Evolutionary conservation across 1,140 invertebrate genomes (phyloP).

Genomic region (Pinna nobilis): DNA sequence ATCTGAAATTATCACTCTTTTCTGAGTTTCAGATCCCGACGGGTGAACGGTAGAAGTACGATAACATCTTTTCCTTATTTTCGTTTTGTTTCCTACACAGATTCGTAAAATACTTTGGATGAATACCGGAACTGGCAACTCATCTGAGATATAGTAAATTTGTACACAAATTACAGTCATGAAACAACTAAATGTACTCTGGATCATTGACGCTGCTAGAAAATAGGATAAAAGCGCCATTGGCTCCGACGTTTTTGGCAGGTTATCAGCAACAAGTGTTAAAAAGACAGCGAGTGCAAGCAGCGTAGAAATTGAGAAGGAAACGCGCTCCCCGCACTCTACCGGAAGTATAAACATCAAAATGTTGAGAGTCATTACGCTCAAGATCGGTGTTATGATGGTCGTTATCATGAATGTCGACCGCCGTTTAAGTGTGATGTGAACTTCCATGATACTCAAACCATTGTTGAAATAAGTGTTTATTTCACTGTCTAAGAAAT

Average conservation of each 20-base stretch:
- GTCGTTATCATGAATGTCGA: conserved; percentile 13
- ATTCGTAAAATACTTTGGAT: no score
- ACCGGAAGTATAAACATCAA: conserved; percentile 29
- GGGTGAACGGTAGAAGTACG: no score
- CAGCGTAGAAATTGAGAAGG: conserved; percentile 13
- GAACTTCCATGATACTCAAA: not conserved
- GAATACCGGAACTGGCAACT: no score
- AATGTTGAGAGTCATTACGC: conserved; percentile 23
- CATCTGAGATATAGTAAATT: no score
- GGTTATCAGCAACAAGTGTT: conserved; percentile 27
- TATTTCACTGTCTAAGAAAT: conserved; percentile 1
- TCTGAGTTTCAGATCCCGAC: no score
- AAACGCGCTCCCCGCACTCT: conserved; percentile 21
- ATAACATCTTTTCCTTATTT: no score
- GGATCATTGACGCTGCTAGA: conserved; percentile 11
- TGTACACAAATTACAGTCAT: no score
- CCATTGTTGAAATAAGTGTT: not conserved
- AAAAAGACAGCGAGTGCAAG: conserved; percentile 31
- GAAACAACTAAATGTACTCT: conserved; percentile 32
- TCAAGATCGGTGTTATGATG: conserved; percentile 27
- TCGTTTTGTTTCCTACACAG: no score
- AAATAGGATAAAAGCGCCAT: conserved; percentile 22
- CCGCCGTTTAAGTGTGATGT: conserved; percentile 26
- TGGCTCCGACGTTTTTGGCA: conserved; percentile 22
- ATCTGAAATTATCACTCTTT: no score